These are phyloP conservation scores for Solenodon paradoxus DNA, from an alignment of 2,113 vertebrate genomes.

Conservation along the genomic window DNA sequence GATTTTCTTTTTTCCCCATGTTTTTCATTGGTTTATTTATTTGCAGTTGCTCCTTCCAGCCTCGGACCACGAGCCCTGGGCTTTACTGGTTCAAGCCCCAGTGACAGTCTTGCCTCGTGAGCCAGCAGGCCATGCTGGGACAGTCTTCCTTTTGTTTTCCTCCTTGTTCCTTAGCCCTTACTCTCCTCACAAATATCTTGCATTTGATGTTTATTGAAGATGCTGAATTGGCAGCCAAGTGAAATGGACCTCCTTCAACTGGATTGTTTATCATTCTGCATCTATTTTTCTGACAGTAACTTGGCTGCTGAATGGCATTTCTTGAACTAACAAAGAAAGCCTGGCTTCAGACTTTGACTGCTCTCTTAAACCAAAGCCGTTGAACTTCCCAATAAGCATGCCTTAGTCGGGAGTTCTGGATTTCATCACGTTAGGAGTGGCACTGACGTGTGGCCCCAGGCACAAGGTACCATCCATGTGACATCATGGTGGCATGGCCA, in stretches of 20 bases:
- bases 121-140: too few relatives aligned
- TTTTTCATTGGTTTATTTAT: too few relatives aligned
- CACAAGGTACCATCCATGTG: accelerated
- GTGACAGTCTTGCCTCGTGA: too few relatives aligned
- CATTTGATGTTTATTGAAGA: background rate
- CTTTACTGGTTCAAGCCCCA: too few relatives aligned
- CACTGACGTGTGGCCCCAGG: accelerated
- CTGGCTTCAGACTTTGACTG: background rate
- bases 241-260: background rate
- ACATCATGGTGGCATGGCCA: background rate
- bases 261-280: background rate
- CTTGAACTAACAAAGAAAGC: background rate
- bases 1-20: background rate
- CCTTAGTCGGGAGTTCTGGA: background rate
- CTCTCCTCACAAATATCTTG: background rate
- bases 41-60: too few relatives aligned
- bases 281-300: background rate
- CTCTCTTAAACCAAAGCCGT: background rate
- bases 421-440: background rate
- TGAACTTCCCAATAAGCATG: background rate
- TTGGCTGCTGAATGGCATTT: constrained; percentile 6
- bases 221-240: background rate
- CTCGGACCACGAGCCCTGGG: too few relatives aligned
- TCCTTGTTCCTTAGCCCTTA: background rate
- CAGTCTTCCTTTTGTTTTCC: too few relatives aligned